A percentile compares a stretch with the other conserved stretches of the same genome.
Conservation (phyloP, 1,140 invertebrate species). For the Drosophila lacertosa region DNA sequence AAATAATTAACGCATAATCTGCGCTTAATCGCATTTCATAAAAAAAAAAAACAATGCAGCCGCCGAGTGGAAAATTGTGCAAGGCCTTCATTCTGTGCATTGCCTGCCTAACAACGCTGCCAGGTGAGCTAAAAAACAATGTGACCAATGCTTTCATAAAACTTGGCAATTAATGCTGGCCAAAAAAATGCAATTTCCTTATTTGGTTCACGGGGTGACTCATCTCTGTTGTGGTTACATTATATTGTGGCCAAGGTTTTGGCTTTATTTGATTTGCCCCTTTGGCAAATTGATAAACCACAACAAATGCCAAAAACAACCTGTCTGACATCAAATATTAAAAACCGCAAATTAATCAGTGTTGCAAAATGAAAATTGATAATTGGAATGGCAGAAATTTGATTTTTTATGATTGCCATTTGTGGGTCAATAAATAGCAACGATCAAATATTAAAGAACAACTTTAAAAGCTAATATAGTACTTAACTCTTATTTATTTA, state of each 20-base stretch:
- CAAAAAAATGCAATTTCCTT: neutral
- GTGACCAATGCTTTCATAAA: constrained; percentile 1
- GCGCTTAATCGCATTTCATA: constrained; percentile 36
- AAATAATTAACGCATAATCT: constrained; percentile 15
- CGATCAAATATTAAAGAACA: too few relatives aligned
- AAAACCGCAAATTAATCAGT: constrained; percentile 29
- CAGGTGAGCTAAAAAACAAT: constrained; percentile 57
- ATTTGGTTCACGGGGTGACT: constrained; percentile 1
- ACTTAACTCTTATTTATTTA: too few relatives aligned
- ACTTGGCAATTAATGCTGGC: constrained; percentile 11
- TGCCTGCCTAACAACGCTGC: constrained; percentile 55
- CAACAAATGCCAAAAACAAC: constrained; percentile 38
- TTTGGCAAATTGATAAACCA: constrained; percentile 6
- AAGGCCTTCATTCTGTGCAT: constrained; percentile 48
- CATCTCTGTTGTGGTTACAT: constrained; percentile 53
- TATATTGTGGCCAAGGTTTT: constrained; percentile 45
- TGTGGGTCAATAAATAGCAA: too few relatives aligned
- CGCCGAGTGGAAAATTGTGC: constrained; percentile 40
- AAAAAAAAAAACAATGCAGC: too few relatives aligned
- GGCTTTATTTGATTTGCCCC: neutral
- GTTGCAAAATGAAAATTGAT: constrained; percentile 2
- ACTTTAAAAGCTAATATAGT: too few relatives aligned
- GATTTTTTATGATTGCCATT: too few relatives aligned
- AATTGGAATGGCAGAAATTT: neutral
- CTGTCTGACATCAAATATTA: constrained; percentile 12